Base-by-base conservation (phyloP, 2,113 vertebrate genomes). In the Neotoma lepida region DNA sequence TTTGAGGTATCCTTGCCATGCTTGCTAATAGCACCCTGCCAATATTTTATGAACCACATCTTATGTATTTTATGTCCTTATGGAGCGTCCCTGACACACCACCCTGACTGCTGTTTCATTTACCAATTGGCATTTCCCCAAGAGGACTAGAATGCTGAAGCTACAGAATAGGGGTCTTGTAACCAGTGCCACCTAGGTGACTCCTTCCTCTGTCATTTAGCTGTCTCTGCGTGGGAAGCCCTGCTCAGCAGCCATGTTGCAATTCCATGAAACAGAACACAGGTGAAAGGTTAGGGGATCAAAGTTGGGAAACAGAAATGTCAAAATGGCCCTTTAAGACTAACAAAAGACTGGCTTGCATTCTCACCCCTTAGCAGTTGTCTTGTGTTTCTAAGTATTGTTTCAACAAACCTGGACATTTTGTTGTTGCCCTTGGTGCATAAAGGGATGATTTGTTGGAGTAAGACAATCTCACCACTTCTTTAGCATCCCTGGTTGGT, bases 401-500 rank as follows among this genome's bases (percentile, higher is more conserved):
- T 88, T 94, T 95, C 89, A 63, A 41, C 61, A 2, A 51, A 30
- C 17, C 54, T 73, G 74, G 58, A 5, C 17, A 28, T 6, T 88
- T 49, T 20, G 1, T 93, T 71, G 14, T 68, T 85, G 96, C 87
- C 91, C 93, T 22, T 85, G 30, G 93, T 80, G 44, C 77, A 6
- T 64, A 90, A 44, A 20, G 28, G 10, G 86, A 61, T 89, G 73
- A 71, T 44, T 94, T 97, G 84, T 95, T 95, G 94, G 58, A 51
- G 95, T 82, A 96, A 82, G 61, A 73, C 3, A n/a, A 94, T 86
- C 9, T 94, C 28, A 90, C 64, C 70, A 77, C 51, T 76, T 49
- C 73, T 80, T 95, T 93, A 93, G 95, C 71, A 10, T 87, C 94
- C 90, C 46, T 7, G 64, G 84, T 96, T 74, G 66, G 51, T 39